These are phyloP conservation scores for Panzeria rudis DNA, from an alignment of 2,888 invertebrate species.

Conservation along the genomic window DNA sequence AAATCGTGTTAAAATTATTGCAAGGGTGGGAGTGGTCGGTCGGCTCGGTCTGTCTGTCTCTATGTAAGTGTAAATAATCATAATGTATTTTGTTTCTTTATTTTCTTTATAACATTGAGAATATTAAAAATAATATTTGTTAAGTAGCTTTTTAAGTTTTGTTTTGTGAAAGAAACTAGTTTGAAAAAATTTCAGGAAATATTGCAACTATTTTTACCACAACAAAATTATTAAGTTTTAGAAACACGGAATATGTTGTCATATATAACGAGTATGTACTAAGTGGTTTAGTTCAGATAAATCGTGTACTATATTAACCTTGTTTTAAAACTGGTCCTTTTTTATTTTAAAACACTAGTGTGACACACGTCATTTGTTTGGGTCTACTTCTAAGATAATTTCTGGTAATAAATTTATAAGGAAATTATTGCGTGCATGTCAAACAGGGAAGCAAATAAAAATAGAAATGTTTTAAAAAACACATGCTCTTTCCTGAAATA, in stretches of 20 bases:
- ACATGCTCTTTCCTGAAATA: neutral
- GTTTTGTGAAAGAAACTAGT: constrained; percentile 32
- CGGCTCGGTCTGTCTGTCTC: too few species aligned
- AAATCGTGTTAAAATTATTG: neutral
- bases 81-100: neutral
- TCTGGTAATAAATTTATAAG: constrained; percentile 14
- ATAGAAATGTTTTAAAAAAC: neutral
- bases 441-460: neutral
- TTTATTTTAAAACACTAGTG: constrained; percentile 3
- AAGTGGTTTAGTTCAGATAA: neutral
- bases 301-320: constrained; percentile 44
- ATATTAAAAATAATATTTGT: constrained; percentile 23
- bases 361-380: constrained; percentile 4
- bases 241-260: constrained; percentile 40
- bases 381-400: neutral
- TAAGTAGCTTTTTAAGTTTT: neutral
- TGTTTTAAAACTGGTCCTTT: constrained; percentile 18
- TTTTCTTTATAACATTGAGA: constrained; percentile 35
- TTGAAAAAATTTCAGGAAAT: constrained; percentile 61
- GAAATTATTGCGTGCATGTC: neutral
- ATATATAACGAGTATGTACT: neutral
- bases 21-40: constrained; percentile 48
- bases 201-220: constrained; percentile 58
- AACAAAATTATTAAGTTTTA: constrained; percentile 31
- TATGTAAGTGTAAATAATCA: constrained; percentile 14